Percentiles rank a stretch among this genome's conserved stretches.
phyloP scores from a whole-genome alignment of 2,888 invertebrate species.

The Drosophila merina region DNA sequence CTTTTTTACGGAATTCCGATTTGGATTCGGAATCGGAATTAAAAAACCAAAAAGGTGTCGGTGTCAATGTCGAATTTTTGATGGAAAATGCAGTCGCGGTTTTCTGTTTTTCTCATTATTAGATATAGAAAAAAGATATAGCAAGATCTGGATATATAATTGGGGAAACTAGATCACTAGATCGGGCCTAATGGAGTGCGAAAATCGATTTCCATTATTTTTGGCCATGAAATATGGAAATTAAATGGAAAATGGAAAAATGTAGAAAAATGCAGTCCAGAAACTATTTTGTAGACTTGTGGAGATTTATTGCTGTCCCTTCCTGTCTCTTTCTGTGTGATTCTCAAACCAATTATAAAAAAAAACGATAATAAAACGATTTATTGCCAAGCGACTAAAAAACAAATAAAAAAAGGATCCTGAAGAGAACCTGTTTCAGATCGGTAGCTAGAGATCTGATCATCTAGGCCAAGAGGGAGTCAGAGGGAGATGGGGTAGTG shows the following conservation, averaged over 20 bases:
- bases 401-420: neutral
- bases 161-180: conserved; percentile 30
- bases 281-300: neutral
- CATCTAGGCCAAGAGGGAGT: neutral
- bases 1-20: conserved; percentile 61
- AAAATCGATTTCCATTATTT: conserved; percentile 15
- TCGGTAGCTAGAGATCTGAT: conserved; percentile 17
- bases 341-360: too few species aligned
- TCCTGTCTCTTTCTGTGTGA: too few species aligned
- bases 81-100: conserved; percentile 47
- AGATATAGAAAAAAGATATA: conserved; percentile 31
- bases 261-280: too few species aligned
- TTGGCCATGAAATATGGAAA: conserved; percentile 31
- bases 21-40: conserved; percentile 6
- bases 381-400: too few species aligned
- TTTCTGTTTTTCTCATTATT: conserved; percentile 43
- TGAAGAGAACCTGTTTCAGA: conserved; percentile 5
- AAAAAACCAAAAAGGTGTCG: conserved; percentile 46
- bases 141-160: conserved; percentile 6
- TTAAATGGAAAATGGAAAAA: too few species aligned
- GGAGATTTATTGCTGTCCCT: neutral
- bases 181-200: conserved; percentile 33
- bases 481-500: neutral
- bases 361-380: too few species aligned
- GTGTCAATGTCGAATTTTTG: conserved; percentile 72